Base-by-base conservation (phyloP, 2,113 vertebrate genomes). In the Malaclemys terrapin region DNA sequence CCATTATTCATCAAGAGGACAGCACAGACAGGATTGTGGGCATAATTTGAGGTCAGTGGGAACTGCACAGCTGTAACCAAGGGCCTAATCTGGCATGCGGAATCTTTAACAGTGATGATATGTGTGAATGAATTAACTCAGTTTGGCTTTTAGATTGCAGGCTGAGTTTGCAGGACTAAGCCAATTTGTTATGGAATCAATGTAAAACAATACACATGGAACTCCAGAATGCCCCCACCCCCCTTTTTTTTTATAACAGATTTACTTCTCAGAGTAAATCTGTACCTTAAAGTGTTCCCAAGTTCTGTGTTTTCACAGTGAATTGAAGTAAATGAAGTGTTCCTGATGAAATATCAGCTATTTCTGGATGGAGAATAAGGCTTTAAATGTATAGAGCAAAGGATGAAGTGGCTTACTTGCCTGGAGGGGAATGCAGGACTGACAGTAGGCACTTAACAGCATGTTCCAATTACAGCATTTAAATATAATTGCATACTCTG, bases 401-500 rank as follows among this genome's bases (percentile, higher is more conserved):
- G 93, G 91, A 97, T 97, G 96, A 94, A 98, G 89, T 90, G 88
- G 89, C 93, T 97, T 83, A 45, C 96, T 96, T 98, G 94, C 97
- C 97, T 97, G 97, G 92, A 97, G 97, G 98, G 97, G 97, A 98
- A 98, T 96, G 96, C 93, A 97, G 97, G 97, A 97, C 97, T 97
- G 97, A 98, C 97, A 98, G 98, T 96, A 98, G 96, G 97, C 98
- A 98, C 96, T 98, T 98, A 98, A 98, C 98, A 98, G 97, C 98
- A 96, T 98, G 98, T 98, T 98, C 97, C 98, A 98, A 98, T 98
- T 98, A 98, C 97, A 97, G 95, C 94, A 96, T 98, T 98, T 98
- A 98, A 98, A 98, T 97, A 98, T 98, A 98, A 98, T 98, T 98
- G 98, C 97, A 96, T 98, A 97, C 94, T 98, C 96, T 96, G 98